Evolutionary conservation across 2,113 vertebrate genomes (phyloP).

Genomic region (Cardinalis cardinalis): DNA sequence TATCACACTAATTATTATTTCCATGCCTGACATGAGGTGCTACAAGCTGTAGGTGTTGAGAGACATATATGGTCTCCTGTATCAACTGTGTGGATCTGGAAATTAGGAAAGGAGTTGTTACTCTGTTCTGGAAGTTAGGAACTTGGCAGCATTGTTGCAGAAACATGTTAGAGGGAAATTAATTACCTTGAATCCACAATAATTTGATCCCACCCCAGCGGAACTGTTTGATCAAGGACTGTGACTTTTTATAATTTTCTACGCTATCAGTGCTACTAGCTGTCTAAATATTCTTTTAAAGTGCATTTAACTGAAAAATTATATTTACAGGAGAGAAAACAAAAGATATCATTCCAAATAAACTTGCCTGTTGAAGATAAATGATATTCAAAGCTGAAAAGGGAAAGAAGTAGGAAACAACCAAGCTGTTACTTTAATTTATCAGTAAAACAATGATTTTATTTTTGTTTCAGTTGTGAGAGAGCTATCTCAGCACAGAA

Average conservation of each 20-base stretch:
- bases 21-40: neutral
- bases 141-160: neutral
- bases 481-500: neutral
- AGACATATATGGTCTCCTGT: neutral
- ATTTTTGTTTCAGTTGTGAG: neutral
- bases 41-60: neutral
- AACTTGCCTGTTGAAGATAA: neutral
- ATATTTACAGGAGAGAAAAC: neutral
- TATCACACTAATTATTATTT: neutral
- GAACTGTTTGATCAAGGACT: neutral
- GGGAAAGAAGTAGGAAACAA: neutral
- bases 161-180: neutral
- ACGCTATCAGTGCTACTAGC: neutral
- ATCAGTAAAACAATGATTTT: neutral
- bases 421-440: neutral
- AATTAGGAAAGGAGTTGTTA: neutral
- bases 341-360: neutral
- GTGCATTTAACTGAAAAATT: neutral
- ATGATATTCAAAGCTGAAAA: neutral
- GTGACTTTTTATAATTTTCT: neutral
- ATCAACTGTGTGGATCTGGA: neutral
- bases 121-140: neutral
- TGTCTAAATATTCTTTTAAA: neutral
- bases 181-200: neutral
- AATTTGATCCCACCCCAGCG: neutral